phyloP scores from a whole-genome alignment of 2,113 vertebrate genomes.

The Naja naja region DNA sequence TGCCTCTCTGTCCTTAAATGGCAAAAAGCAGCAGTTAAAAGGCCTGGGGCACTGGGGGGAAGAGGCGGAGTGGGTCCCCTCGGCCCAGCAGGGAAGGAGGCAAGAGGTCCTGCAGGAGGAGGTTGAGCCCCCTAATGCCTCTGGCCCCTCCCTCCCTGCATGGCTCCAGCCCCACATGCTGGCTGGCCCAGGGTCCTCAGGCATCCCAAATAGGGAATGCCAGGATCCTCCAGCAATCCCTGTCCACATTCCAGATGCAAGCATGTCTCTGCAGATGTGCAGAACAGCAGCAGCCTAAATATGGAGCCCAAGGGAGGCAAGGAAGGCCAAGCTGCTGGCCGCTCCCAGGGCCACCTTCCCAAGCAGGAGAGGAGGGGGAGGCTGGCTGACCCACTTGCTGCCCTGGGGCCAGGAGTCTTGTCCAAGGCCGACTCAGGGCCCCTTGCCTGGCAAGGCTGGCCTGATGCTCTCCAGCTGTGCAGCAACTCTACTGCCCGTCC shows the following conservation, averaged over 20 bases:
- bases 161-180: constrained; percentile 35
- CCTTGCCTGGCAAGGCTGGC: neutral
- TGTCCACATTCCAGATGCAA: constrained; percentile 75
- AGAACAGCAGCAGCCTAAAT: constrained; percentile 88
- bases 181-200: constrained; percentile 57
- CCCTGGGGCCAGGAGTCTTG: neutral
- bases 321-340: neutral
- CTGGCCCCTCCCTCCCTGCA: constrained; percentile 29
- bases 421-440: neutral
- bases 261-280: constrained; percentile 68
- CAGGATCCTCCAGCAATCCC: constrained; percentile 76
- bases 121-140: constrained; percentile 59
- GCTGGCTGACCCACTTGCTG: neutral
- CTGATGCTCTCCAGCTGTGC: neutral
- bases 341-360: neutral
- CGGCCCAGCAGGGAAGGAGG: neutral
- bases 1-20: constrained; percentile 60
- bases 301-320: constrained; percentile 79
- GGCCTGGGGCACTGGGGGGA: neutral
- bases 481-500: neutral
- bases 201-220: constrained; percentile 82
- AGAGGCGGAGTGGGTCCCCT: neutral
- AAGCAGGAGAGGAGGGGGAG: neutral
- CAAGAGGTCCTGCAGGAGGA: neutral
- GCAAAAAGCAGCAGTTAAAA: constrained; percentile 49